A percentile compares a stretch with the other conserved stretches of the same genome.
phyloP scores from a whole-genome alignment of 2,113 vertebrate genomes.

The Dromaius novaehollandiae region DNA sequence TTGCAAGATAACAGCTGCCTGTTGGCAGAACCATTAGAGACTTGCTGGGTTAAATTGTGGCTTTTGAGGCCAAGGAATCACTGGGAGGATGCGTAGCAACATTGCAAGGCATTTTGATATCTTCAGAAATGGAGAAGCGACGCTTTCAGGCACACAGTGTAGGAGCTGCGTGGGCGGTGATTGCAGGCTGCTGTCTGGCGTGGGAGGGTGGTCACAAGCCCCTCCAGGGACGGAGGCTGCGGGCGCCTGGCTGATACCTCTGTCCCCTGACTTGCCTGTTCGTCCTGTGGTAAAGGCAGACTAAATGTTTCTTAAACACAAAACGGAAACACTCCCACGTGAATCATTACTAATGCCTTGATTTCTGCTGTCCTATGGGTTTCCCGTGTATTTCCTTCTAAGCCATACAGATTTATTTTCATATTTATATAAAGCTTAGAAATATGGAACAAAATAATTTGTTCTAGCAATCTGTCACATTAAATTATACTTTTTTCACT shows the following conservation, averaged over 20 bases:
- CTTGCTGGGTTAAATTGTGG: background rate
- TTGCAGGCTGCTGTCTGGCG: background rate
- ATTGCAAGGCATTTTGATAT: background rate
- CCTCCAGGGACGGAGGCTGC: background rate
- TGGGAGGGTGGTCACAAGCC: rapidly evolving
- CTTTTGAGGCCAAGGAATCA: background rate
- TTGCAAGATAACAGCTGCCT: slow-evolving; percentile 29
- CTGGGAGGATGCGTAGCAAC: background rate
- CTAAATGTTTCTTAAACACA: background rate
- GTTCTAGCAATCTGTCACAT: background rate
- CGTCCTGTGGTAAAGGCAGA: background rate
- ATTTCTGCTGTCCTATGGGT: background rate
- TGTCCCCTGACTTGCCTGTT: background rate
- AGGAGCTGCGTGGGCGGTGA: too few relatives aligned
- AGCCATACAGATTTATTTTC: background rate
- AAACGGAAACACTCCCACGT: background rate
- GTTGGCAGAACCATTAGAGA: background rate
- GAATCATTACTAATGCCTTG: background rate
- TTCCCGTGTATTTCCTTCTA: background rate
- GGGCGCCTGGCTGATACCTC: background rate
- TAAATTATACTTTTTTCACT: background rate
- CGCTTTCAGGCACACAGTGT: rapidly evolving
- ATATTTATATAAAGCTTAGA: background rate
- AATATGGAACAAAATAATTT: background rate
- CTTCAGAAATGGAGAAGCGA: background rate